Base-by-base conservation (phyloP, 2,113 vertebrate genomes). In the Albula glossodonta region DNA sequence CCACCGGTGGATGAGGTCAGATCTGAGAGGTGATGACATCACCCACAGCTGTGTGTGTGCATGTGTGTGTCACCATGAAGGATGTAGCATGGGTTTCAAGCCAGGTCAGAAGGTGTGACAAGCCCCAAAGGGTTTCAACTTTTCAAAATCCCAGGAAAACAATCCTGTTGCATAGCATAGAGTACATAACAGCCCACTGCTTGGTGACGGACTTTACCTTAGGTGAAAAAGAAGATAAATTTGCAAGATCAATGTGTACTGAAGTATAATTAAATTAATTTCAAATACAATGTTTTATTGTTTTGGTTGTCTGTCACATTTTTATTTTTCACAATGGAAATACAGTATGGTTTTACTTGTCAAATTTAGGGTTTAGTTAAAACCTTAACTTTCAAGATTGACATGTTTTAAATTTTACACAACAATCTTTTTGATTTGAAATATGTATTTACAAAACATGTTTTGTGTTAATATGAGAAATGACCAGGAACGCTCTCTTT, bases 31-130 rank as follows among this genome's bases (percentile, higher is more conserved):
- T 41, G 31, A 41, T 80, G 79, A 80, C 50, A 51, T 80, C 49
- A 80, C 22, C 17, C 79, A 80, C 79, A 80, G 79, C 79, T 80
- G 79, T 50, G 31, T 15, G 31, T 80, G 50, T 50, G 50, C 51
- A 50, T 50, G 31, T 15, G 31, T 80, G 50, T 50, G 50, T 51
- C 50, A 51, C 22, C 12, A 50, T 80, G 79, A 80, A 50, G 48
- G 50, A 80, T 22, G 48, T 50, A n/a, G 5, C 50, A 80, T 31
- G 78, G 79, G 50, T n/a, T 80, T 51, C 17, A 51, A 41, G 50
- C 9, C 12, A 50, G 79, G 79, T 80, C 48, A 80, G 50, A 80
- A 22, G 15, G 48, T 19, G 79, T n/a, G 19, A 13, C 48, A 80
- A 41, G 3, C 79, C 48, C 41, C 22, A 31, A 74, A 74, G n/a